Conservation (phyloP, 2,888 invertebrate genomes). For the Encarsia formosa region DNA sequence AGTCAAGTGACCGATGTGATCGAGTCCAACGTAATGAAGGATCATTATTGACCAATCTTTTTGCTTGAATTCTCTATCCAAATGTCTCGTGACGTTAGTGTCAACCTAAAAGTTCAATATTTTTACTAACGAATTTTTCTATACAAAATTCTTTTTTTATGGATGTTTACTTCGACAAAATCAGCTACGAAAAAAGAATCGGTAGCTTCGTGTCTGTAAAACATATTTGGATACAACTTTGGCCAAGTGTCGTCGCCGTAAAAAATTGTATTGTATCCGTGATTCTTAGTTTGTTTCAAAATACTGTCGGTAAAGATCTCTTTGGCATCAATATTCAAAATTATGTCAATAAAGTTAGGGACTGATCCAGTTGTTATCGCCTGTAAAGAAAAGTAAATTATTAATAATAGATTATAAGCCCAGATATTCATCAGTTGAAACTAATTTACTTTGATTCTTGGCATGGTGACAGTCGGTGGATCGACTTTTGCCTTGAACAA, state of each 20-base stretch:
- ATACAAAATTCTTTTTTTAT: no score
- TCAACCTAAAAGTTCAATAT: slow-evolving; percentile 77
- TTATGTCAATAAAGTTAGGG: slow-evolving; percentile 87
- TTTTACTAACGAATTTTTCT: no score
- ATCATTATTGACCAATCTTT: slow-evolving; percentile 83
- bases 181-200: slow-evolving; percentile 87
- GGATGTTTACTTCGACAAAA: no score
- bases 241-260: slow-evolving; percentile 97
- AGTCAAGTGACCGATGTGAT: slow-evolving; percentile 92
- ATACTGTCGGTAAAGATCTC: slow-evolving; percentile 76
- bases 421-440: neutral
- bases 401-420: no score
- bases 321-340: slow-evolving; percentile 78
- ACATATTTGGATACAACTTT: slow-evolving; percentile 76
- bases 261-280: slow-evolving; percentile 68
- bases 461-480: slow-evolving; percentile 93
- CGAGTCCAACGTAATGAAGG: slow-evolving; percentile 90
- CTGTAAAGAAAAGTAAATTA: slow-evolving; percentile 53
- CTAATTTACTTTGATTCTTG: slow-evolving; percentile 74
- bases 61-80: slow-evolving; percentile 59
- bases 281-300: slow-evolving; percentile 61
- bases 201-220: slow-evolving; percentile 57
- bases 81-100: slow-evolving; percentile 78
- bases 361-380: slow-evolving; percentile 81
- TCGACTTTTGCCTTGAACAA: slow-evolving; percentile 67